phyloP scores from a whole-genome alignment of 1,140 invertebrate genomes.

The Ephestia elutella region DNA sequence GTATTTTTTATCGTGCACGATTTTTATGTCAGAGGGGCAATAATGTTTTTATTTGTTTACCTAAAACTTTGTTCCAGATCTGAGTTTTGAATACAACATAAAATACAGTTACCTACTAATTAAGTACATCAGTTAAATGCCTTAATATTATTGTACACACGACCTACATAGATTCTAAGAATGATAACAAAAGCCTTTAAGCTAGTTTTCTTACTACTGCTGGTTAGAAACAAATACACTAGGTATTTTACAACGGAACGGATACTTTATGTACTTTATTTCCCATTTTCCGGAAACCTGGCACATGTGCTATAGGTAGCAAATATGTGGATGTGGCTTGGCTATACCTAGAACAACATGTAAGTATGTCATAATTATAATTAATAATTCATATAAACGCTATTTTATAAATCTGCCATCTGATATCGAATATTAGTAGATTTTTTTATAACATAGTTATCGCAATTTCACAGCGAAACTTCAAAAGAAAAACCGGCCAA shows the following conservation, averaged over 20 bases:
- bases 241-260: background rate
- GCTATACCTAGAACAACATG: no score
- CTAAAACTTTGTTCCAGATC: no score
- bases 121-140: background rate
- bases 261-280: background rate
- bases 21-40: no score
- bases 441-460: no score
- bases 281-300: background rate
- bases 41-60: no score
- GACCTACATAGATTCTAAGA: background rate
- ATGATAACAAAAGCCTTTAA: background rate
- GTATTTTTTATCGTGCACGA: no score
- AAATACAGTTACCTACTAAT: no score
- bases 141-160: background rate
- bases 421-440: no score
- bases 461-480: background rate
- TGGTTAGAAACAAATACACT: background rate
- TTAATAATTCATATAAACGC: no score
- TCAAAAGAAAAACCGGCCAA: background rate
- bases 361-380: no score
- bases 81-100: no score
- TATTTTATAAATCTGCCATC: no score
- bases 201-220: background rate
- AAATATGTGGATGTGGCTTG: background rate
- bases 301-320: background rate